phyloP scores from a whole-genome alignment of 2,888 invertebrate genomes.

The Tenthredo mesomela region DNA sequence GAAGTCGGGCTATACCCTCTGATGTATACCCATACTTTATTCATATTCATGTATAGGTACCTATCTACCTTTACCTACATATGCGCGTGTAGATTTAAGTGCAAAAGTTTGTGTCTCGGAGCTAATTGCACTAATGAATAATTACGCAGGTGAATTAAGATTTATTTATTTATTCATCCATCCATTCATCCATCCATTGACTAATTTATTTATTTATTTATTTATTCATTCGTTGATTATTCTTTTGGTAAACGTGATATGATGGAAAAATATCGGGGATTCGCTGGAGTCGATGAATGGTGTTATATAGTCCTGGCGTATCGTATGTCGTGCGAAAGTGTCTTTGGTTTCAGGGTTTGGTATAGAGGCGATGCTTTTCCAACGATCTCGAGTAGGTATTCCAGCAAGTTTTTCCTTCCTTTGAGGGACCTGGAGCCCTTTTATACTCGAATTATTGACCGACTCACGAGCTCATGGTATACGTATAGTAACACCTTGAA shows the following conservation, averaged over 20 bases:
- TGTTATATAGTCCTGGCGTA: not conserved
- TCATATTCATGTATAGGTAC: not conserved
- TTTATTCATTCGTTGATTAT: not conserved
- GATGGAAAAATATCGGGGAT: not conserved
- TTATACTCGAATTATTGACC: conserved; percentile 43
- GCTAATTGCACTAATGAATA: not conserved
- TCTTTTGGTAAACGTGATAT: not conserved
- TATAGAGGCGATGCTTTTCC: not conserved
- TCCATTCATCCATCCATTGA: too few relatives aligned
- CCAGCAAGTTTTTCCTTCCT: not conserved
- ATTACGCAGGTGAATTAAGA: not conserved
- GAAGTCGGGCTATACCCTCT: conserved; percentile 32
- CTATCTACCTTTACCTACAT: too few relatives aligned
- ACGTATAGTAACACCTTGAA: conserved; percentile 10
- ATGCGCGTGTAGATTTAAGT: not conserved
- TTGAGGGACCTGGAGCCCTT: not conserved
- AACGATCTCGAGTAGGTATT: conserved; percentile 36
- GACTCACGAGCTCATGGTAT: conserved; percentile 2
- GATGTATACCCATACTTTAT: not conserved
- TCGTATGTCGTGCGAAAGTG: not conserved
- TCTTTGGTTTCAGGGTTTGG: not conserved
- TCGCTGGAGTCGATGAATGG: not conserved
- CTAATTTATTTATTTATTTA: not conserved
- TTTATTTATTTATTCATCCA: too few relatives aligned
- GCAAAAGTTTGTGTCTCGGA: not conserved